Evolutionary conservation across 2,113 vertebrate species (phyloP).

Genomic region (Scalopus aquaticus): DNA sequence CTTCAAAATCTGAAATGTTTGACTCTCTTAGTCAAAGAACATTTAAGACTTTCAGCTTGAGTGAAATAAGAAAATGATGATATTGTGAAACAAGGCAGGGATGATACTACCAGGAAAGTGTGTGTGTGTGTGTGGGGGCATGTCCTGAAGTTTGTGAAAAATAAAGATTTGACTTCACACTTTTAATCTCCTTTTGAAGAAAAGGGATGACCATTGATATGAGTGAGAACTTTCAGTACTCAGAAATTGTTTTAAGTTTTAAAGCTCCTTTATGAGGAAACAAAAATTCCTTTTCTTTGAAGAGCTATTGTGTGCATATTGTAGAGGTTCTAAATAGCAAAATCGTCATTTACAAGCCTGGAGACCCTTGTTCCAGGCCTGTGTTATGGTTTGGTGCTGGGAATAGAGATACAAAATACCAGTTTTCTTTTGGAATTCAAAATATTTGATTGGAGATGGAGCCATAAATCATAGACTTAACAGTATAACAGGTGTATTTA

Average conservation of each 20-base stretch:
- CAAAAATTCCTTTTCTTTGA: background rate
- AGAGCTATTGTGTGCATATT: background rate
- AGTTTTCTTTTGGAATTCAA: background rate
- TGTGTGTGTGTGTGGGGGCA: too few species aligned
- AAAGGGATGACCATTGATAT: background rate
- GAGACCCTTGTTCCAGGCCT: background rate
- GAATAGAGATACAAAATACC: background rate
- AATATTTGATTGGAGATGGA: background rate
- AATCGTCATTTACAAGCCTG: background rate
- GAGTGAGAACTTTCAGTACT: background rate
- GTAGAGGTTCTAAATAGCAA: background rate
- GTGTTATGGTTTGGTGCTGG: background rate
- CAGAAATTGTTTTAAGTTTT: background rate
- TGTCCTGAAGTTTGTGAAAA: background rate
- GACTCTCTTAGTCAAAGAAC: background rate
- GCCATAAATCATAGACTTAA: background rate
- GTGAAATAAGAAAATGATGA: background rate
- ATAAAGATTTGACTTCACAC: background rate
- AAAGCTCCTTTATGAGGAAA: background rate
- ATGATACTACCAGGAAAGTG: background rate
- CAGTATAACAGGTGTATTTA: background rate
- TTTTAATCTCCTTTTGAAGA: background rate
- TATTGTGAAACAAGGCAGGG: background rate
- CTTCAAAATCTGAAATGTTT: background rate
- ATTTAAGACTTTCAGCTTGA: background rate